Conservation (phyloP, 1,140 invertebrate species). For the Brachionus rotundiformis region DNA sequence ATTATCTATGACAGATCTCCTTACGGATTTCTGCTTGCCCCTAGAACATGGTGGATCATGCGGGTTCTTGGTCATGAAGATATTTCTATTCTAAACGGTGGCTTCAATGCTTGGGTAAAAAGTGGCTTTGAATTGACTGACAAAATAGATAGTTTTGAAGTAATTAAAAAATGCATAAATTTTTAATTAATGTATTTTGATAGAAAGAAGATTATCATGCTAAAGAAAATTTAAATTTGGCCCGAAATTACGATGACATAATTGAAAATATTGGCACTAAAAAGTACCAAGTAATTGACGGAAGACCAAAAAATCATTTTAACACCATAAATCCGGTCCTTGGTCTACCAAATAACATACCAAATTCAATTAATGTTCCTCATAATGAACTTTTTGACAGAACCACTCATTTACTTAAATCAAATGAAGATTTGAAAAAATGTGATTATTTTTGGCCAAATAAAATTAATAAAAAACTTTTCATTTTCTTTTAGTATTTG, state of each 20-base stretch:
- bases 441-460: constrained; percentile 30
- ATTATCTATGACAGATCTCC: constrained; percentile 54
- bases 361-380: constrained; percentile 41
- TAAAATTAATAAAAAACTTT: no score
- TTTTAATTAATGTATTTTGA: neutral
- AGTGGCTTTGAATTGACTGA: neutral
- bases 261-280: neutral
- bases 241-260: constrained; percentile 28
- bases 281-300: constrained; percentile 39
- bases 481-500: constrained; percentile 36
- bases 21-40: constrained; percentile 54
- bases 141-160: neutral
- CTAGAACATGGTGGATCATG: constrained; percentile 56
- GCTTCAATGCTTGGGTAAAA: constrained; percentile 54
- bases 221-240: neutral
- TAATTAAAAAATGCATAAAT: neutral
- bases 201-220: constrained; percentile 27
- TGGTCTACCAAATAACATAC: constrained; percentile 7
- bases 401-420: neutral
- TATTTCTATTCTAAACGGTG: constrained; percentile 56
- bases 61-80: constrained; percentile 54
- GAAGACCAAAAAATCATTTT: neutral
- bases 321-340: constrained; percentile 25
- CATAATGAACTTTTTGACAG: constrained; percentile 45
- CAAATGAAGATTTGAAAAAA: neutral